Conservation (phyloP, 2,113 vertebrate genomes). For the Sceloporus undulatus region DNA sequence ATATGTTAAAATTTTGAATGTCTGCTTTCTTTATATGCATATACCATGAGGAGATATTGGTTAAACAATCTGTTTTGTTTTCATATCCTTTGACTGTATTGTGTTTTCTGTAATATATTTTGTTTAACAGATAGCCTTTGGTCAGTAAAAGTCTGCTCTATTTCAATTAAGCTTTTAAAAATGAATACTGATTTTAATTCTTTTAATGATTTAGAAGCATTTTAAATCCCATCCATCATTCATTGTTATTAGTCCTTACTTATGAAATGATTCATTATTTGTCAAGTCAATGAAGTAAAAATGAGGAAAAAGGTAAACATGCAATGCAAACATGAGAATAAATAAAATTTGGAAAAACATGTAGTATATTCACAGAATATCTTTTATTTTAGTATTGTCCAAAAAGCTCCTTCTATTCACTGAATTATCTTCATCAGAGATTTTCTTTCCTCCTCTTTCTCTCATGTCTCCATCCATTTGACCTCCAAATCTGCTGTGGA, state of each 20-base stretch:
- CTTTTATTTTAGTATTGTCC: neutral
- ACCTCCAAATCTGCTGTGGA: neutral
- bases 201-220: conserved; percentile 31
- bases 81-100: too few species aligned
- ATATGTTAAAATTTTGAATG: too few species aligned
- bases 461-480: neutral
- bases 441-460: neutral
- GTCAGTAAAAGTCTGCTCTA: neutral
- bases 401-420: too few species aligned
- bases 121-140: too few species aligned
- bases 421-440: too few species aligned
- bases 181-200: neutral
- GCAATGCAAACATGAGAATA: too few species aligned
- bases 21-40: too few species aligned
- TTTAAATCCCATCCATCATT: conserved; percentile 39
- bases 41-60: too few species aligned
- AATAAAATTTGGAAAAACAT: neutral
- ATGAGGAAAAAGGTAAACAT: too few species aligned
- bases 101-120: too few species aligned
- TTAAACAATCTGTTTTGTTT: too few species aligned
- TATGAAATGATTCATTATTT: neutral
- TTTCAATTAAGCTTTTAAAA: neutral
- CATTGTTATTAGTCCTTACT: conserved; percentile 39
- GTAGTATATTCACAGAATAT: neutral
- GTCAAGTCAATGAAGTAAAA: too few species aligned